A percentile compares a stretch with the other conserved stretches of the same genome.
phyloP scores from a whole-genome alignment of 2,888 invertebrate genomes.

The Stenotaenia linearis region DNA sequence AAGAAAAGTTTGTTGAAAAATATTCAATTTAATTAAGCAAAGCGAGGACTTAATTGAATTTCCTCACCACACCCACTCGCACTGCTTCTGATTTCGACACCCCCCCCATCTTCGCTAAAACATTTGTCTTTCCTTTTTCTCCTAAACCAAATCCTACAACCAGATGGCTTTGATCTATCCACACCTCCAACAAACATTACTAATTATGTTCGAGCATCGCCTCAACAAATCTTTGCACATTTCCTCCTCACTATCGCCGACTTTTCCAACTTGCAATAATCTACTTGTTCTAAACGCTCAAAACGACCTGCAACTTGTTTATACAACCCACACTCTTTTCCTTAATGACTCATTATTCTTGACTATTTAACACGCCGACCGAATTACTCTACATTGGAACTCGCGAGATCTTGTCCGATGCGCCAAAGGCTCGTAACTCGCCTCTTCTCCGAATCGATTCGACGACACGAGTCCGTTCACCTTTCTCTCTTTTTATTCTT shows the following conservation, averaged over 20 bases:
- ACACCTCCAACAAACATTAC: neutral
- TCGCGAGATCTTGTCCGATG: neutral
- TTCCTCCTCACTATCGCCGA: neutral
- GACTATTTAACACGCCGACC: neutral
- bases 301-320: neutral
- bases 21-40: slow-evolving; percentile 19
- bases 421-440: neutral
- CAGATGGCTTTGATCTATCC: slow-evolving; percentile 11
- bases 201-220: neutral
- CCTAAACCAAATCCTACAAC: neutral
- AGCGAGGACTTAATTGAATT: neutral
- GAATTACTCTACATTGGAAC: neutral
- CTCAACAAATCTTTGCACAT: neutral
- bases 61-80: neutral
- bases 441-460: neutral
- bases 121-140: neutral
- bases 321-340: neutral
- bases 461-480: slow-evolving; percentile 2
- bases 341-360: neutral
- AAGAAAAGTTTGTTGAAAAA: slow-evolving; percentile 14
- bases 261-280: neutral
- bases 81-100: neutral
- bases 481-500: too few species aligned
- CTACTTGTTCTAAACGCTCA: neutral
- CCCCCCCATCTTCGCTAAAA: neutral